Evolutionary conservation across 2,113 vertebrate genomes (phyloP).

Genomic region (Larimichthys crocea): DNA sequence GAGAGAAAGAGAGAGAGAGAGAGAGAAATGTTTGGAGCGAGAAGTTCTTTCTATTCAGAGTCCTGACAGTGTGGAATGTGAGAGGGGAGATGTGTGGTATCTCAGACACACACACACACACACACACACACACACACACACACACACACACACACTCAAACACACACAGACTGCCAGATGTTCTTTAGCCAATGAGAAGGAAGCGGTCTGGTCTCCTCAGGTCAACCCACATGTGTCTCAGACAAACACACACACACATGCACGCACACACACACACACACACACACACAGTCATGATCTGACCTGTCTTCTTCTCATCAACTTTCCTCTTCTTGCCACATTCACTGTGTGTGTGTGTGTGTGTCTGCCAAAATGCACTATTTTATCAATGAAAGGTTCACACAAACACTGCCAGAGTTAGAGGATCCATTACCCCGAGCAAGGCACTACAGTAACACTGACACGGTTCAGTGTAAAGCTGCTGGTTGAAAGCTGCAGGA

Average conservation of each 20-base stretch:
- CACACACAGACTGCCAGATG: constrained; percentile 77
- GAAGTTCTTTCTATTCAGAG: constrained; percentile 70
- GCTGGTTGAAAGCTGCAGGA: not conserved
- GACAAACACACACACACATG: constrained; percentile 14
- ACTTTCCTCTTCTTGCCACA: not conserved
- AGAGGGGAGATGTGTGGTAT: constrained; percentile 77
- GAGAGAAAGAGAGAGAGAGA: constrained; percentile 1
- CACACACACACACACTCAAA: constrained; percentile 59
- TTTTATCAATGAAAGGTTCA: constrained; percentile 57
- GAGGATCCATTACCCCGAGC: not conserved
- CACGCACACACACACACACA: constrained; percentile 17
- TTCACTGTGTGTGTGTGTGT: constrained; percentile 5
- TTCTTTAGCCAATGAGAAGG: constrained; percentile 76
- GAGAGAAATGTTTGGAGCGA: constrained; percentile 71
- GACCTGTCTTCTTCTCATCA: constrained; percentile 32
- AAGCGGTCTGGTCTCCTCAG: constrained; percentile 66
- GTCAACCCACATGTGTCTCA: constrained; percentile 67
- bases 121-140: constrained; percentile 60
- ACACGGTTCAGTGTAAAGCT: not conserved
- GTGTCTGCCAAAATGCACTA: constrained; percentile 26
- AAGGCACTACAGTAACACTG: constrained; percentile 7
- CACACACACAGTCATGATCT: constrained; percentile 17
- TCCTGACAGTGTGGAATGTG: constrained; percentile 80
- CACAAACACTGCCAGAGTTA: not conserved
- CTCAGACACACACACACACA: constrained; percentile 55